Base-by-base conservation (phyloP, 2,797 vertebrate genomes). In the Malurus leucopterus region DNA sequence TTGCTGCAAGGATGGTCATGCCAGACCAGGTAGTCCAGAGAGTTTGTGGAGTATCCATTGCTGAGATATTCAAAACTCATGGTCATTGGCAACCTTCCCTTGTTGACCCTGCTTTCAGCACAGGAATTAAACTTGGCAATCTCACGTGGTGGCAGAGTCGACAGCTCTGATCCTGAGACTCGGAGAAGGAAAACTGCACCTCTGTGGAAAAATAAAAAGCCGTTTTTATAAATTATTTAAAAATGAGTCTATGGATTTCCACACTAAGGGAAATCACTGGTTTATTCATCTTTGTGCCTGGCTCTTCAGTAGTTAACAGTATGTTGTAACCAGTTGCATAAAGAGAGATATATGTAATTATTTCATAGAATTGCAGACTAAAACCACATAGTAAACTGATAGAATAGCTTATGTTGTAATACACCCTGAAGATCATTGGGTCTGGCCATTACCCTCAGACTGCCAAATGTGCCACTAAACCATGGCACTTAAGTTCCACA, bases 311-410 rank as follows among this genome's bases (percentile, higher is more conserved):
- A 30, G 13, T 73, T 62, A 53, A 26, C 44, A 32, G 0, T 64
- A 8, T 30, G 7, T 63, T 69, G 1, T 30, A 61, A 38, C n/a
- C 43, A 9, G 32, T 32, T 3, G 3, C 3, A 0, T 71, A 26
- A 23, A 67, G 29, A 61, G 24, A 55, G 13, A 34, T 8, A 8
- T 55, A 23, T 43, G 32, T n/a, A 34, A 59, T 64, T 91, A 51
- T 64, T 76, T 59, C 4, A 32, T 32, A 30, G 29, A 70, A 23
- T 36, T 24, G 34, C 34, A 30, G 50, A 82, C 30, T 36, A 46
- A 51, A 61, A 21, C 54, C 4, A 14, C 29, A 11, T 11, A 43
- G 12, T 65, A 20, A 50, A 53, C 8, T 82, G 20, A 22, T 30
- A 29, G 32, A 51, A 49, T 75, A 8, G 15, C 62, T 57, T 72